Evolutionary conservation across 1,140 invertebrate species (phyloP), one percentile per base, ranked within the genome.

Genomic region (Drosophila dunni): DNA sequence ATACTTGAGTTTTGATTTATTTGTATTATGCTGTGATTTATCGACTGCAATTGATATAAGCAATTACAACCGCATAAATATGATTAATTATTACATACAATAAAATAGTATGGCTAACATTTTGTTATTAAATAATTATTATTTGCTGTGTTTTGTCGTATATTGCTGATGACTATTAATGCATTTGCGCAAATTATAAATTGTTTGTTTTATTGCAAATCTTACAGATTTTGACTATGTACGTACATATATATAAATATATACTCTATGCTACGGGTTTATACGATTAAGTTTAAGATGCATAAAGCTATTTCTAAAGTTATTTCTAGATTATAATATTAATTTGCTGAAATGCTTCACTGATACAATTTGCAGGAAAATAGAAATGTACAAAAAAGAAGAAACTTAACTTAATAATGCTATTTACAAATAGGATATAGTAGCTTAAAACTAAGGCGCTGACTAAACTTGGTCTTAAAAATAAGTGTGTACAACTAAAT

Each of bases 221-320:
- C 84, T 89, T 90, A 75, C 50, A 89, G 84, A 89, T 85, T 90
- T 78, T 76, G 68, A 70, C 81, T 89, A 80, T 50, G 62, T 60
- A 54, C 44, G 45, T 63, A 45, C 62, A 33, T 24, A 56, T 10
- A 7, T 58, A 48, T 51, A 40, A 42, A 11, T 64, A 44, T 57
- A 29, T 62, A 45, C 10, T 80, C 75, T 11, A 42, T 53, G 38
- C 36, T 64, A 33, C n/a, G 11, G 36, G 69, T 51, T 29, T 75
- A 29, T 46, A n/a, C 40, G 33, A 17, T 46, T 45, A 33, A 33
- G 48, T 33, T 36, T 36, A 53, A 34, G 33, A 24, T 66, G 46
- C 54, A 15, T 53, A 67, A 58, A 67, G 24, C 80, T 77, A 69
- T 46, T 40, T 9, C 68, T 78, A 86, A 29, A 7, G 40, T 65